These are phyloP conservation scores for Athalia cordata DNA, from an alignment of 2,888 invertebrate species.

Conservation along the genomic window DNA sequence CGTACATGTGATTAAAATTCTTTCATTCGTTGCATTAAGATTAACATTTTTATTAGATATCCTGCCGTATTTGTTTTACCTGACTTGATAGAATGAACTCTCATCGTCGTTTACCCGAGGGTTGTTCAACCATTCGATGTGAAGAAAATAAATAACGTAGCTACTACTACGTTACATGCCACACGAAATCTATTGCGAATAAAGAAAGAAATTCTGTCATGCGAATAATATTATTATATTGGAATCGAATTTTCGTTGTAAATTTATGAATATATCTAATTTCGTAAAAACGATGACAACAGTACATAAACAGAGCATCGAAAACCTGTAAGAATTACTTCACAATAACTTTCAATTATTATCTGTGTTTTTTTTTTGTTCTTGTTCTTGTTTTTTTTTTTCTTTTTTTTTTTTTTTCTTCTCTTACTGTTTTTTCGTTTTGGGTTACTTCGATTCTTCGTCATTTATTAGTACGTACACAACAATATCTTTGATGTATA, in stretches of 20 bases:
- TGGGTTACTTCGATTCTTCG: too few species aligned
- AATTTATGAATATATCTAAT: not conserved
- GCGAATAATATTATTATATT: not conserved
- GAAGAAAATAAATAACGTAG: not conserved
- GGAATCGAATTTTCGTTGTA: constrained; percentile 2
- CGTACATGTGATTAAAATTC: constrained; percentile 8
- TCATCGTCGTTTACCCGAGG: not conserved
- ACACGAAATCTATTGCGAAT: not conserved
- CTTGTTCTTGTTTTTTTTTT: not conserved
- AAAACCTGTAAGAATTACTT: not conserved
- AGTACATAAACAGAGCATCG: not conserved
- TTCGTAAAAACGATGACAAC: not conserved
- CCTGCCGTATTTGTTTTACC: not conserved
- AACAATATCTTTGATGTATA: not conserved
- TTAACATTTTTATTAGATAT: not conserved
- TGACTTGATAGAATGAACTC: not conserved
- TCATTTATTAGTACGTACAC: not conserved
- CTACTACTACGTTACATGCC: not conserved
- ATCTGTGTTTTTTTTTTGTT: constrained; percentile 19
- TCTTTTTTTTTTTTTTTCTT: constrained; percentile 26
- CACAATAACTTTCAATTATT: constrained; percentile 13
- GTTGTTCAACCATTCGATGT: not conserved
- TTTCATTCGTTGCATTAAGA: constrained; percentile 6
- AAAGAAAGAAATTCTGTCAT: not conserved
- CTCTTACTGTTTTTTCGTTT: too few species aligned